Evolutionary conservation across 2,888 invertebrate genomes (phyloP), one percentile per base, ranked within the genome.

Genomic region (Seira musarum): DNA sequence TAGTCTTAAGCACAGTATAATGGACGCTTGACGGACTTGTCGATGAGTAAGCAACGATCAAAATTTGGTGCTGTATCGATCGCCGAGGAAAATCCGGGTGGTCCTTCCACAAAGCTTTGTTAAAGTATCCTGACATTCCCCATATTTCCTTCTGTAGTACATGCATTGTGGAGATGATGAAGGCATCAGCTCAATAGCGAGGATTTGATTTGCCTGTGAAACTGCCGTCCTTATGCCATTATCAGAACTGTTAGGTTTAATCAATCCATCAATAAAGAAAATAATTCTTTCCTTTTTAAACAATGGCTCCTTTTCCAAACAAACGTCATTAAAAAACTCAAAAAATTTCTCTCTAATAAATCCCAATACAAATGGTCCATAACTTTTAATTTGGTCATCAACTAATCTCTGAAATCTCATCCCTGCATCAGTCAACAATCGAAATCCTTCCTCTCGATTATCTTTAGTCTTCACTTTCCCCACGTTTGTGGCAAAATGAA

Each of bases 361-460:
- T 63, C 79, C 79, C 13, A 79, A 46, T 19, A 79, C 40, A 53
- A 79, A 79, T 1, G 79, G 79, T 1, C 79, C 79, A 21, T 79
- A 79, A 17, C 8, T 68, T 73, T 79, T 79, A n/a, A 79, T 63
- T 53, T 79, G 79, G 15, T 79, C 79, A 21, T 79, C 79, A 17
- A 79, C 73, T 35, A 73, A 57, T 19, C 65, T 79, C 30, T 79
- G 79, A 46, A 79, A 79, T 63, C 79, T 24, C 72, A 68, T 79
- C 30, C 79, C 79, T 40, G 73, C 73, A 53, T 79, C 79, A 49
- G 61, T 61, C 53, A 79, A 15, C 57, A 73, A 24, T 21, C 67
- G 22, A 30, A 79, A 79, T 15, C 79, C 79, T 21, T 79, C 79
- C 17, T 79, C 79, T 35, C 72, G 21, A 35, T 22, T 68, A 19